These are phyloP conservation scores for Sylvilagus floridanus DNA, from an alignment of 2,797 vertebrate genomes.

Conservation along the genomic window DNA sequence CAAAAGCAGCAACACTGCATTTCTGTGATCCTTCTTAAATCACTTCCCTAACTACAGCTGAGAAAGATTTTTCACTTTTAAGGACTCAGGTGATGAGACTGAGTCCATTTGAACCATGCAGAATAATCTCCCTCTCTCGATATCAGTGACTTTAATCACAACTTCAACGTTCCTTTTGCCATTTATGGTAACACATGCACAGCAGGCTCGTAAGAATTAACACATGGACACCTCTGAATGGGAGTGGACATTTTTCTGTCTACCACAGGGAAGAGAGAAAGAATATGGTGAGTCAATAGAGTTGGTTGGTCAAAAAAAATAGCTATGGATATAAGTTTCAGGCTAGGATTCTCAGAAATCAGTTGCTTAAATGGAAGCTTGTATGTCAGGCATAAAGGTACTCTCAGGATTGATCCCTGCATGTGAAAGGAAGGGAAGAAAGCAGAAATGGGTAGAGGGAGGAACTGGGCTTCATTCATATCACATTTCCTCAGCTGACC, in stretches of 20 bases:
- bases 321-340: background rate
- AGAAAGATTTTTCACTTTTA: background rate
- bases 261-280: background rate
- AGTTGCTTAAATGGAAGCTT: background rate
- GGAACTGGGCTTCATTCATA: background rate
- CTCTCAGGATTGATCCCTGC: background rate
- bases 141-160: background rate
- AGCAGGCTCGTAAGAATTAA: background rate
- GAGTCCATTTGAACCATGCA: background rate
- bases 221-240: background rate
- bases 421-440: background rate
- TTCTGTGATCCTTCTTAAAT: background rate
- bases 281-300: background rate
- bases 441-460: background rate
- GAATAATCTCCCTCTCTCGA: background rate
- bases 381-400: background rate
- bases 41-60: background rate
- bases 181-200: background rate
- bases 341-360: background rate
- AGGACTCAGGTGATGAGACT: background rate
- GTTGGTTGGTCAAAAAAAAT: conserved; percentile 1
- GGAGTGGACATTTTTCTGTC: background rate
- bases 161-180: background rate
- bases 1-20: background rate
- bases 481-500: background rate